A percentile compares a stretch with the other conserved stretches of the same genome.
Evolutionary conservation across 2,113 vertebrate genomes (phyloP).

Genomic region (Peromyscus maniculatus): DNA sequence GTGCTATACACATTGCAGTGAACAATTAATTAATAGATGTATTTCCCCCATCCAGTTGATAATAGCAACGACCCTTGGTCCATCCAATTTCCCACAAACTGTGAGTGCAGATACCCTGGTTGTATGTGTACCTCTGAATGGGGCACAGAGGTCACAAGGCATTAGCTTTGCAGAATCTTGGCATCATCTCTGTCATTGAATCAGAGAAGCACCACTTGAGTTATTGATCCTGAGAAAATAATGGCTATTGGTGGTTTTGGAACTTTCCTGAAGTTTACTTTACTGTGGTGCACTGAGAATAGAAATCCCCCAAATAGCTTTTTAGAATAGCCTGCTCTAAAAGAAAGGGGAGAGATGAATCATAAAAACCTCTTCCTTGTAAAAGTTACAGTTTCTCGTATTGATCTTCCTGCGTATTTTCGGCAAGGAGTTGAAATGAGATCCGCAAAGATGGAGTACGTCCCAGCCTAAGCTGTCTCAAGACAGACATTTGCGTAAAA

Average conservation of each 20-base stretch:
- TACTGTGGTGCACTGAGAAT: slow-evolving; percentile 77
- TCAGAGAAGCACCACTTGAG: slow-evolving; percentile 56
- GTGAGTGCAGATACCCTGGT: neutral
- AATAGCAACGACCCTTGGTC: neutral
- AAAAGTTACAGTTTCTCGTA: slow-evolving; percentile 82
- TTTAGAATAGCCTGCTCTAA: slow-evolving; percentile 72
- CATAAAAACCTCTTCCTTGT: slow-evolving; percentile 81
- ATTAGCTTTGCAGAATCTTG: neutral
- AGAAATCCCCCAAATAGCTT: slow-evolving; percentile 61
- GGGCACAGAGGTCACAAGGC: neutral
- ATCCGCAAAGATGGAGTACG: slow-evolving; percentile 73
- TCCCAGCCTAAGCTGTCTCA: slow-evolving; percentile 78
- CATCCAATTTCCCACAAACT: neutral
- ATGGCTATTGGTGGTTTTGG: slow-evolving; percentile 37
- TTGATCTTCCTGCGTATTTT: slow-evolving; percentile 83
- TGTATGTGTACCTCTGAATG: neutral
- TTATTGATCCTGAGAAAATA: slow-evolving; percentile 67
- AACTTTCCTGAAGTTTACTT: slow-evolving; percentile 73
- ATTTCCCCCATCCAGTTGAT: neutral
- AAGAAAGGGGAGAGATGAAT: slow-evolving; percentile 78
- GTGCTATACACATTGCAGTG: neutral
- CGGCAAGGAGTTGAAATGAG: slow-evolving; percentile 79
- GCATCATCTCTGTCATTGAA: slow-evolving; percentile 36
- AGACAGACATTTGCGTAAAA: slow-evolving; percentile 81
- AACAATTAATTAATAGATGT: neutral